A percentile compares a stretch with the other conserved stretches of the same genome.
phyloP scores from a whole-genome alignment of 2,113 vertebrate genomes.

The Tetrax tetrax region DNA sequence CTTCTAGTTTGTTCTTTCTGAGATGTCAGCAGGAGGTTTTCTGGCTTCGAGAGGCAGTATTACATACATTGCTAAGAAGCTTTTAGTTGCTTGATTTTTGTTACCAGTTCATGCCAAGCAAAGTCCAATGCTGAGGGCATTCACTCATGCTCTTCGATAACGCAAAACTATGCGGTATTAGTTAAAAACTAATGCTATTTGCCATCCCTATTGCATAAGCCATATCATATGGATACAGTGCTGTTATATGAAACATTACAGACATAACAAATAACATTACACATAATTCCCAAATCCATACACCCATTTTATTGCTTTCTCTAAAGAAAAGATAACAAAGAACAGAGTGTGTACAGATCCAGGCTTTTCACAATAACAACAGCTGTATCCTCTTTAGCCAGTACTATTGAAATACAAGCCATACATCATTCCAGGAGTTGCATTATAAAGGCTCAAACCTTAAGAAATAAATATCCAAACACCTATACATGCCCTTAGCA shows the following conservation, averaged over 20 bases:
- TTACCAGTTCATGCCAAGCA: neutral
- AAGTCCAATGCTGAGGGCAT: neutral
- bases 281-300: neutral
- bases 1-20: neutral
- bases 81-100: neutral
- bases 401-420: neutral
- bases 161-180: neutral
- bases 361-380: neutral
- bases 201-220: neutral
- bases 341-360: neutral
- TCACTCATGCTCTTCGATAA: neutral
- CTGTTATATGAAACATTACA: neutral
- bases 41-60: neutral
- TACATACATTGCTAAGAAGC: neutral
- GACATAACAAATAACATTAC: neutral
- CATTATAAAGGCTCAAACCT: neutral
- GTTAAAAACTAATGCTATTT: neutral
- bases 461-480: neutral
- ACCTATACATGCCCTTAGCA: fast-evolving
- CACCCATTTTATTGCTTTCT: neutral
- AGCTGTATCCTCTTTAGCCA: neutral
- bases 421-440: fast-evolving
- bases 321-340: neutral
- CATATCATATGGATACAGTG: fast-evolving
- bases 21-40: neutral